Evolutionary conservation across 2,113 vertebrate genomes (phyloP).

Genomic region (Cranoglanis bouderius): DNA sequence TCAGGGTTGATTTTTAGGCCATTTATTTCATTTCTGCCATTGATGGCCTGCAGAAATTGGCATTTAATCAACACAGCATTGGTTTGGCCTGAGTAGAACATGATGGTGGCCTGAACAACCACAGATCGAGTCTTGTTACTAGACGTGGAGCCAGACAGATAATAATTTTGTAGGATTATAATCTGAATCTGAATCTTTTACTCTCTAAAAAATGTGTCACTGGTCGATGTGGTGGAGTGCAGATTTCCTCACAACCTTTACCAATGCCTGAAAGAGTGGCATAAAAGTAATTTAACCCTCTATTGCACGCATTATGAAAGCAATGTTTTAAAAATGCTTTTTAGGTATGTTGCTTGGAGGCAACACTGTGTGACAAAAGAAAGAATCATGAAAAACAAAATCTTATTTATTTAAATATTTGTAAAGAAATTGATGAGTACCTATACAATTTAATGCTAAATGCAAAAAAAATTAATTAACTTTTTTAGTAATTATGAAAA

Average conservation of each 20-base stretch:
- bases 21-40: background rate
- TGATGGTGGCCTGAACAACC: constrained; percentile 46
- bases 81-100: constrained; percentile 13
- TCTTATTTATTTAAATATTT: too few relatives aligned
- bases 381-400: too few relatives aligned
- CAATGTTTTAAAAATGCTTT: too few relatives aligned
- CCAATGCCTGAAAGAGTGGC: background rate
- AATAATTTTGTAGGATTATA: background rate
- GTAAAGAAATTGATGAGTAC: too few relatives aligned
- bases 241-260: background rate
- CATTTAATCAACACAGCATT: rapidly evolving
- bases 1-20: constrained; percentile 37
- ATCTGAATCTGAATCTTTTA: background rate
- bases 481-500: too few relatives aligned
- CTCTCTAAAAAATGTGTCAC: background rate
- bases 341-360: too few relatives aligned
- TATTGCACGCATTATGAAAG: too few relatives aligned
- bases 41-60: rapidly evolving
- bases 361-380: too few relatives aligned
- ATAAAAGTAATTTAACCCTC: background rate
- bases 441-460: too few relatives aligned
- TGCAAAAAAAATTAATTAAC: too few relatives aligned
- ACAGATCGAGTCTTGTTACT: constrained; percentile 56
- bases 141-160: constrained; percentile 4
- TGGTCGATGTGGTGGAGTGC: background rate